Percentiles rank a stretch among this genome's conserved stretches.
Conservation (phyloP, 2,888 invertebrate species). For the Prenolepis imparis region DNA sequence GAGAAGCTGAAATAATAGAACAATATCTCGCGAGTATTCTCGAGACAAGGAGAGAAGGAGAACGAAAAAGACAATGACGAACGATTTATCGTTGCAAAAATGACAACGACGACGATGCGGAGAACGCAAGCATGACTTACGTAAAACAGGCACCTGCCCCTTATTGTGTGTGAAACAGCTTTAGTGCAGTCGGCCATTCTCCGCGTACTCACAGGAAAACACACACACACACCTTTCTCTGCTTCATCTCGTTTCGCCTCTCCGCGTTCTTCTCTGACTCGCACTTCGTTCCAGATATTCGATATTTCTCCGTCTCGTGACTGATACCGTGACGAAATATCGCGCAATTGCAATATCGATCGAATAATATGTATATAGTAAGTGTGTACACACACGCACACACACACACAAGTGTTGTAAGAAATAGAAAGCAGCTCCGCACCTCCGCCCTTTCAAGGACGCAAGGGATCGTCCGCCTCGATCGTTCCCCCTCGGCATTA, state of each 20-base stretch:
- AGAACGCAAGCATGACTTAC: conserved; percentile 53
- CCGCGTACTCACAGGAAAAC: conserved; percentile 39
- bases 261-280: conserved; percentile 26
- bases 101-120: conserved; percentile 16
- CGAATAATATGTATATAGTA: conserved; percentile 21
- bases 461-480: conserved; percentile 37
- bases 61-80: neutral
- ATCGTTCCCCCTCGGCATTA: conserved; percentile 40
- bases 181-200: conserved; percentile 62
- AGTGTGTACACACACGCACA: neutral
- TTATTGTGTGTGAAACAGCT: conserved; percentile 60
- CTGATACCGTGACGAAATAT: conserved; percentile 70
- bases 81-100: conserved; percentile 28
- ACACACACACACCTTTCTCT: neutral
- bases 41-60: neutral
- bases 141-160: conserved; percentile 65
- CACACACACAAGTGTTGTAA: conserved; percentile 2
- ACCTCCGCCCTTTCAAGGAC: conserved; percentile 65
- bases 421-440: conserved; percentile 55
- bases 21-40: conserved; percentile 16
- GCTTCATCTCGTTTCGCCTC: neutral
- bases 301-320: conserved; percentile 65
- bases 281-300: conserved; percentile 71
- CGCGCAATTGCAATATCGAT: conserved; percentile 57
- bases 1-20: conserved; percentile 34